Evolutionary conservation across 2,888 invertebrate species (phyloP).

Genomic region (Boloria euphrosyne): DNA sequence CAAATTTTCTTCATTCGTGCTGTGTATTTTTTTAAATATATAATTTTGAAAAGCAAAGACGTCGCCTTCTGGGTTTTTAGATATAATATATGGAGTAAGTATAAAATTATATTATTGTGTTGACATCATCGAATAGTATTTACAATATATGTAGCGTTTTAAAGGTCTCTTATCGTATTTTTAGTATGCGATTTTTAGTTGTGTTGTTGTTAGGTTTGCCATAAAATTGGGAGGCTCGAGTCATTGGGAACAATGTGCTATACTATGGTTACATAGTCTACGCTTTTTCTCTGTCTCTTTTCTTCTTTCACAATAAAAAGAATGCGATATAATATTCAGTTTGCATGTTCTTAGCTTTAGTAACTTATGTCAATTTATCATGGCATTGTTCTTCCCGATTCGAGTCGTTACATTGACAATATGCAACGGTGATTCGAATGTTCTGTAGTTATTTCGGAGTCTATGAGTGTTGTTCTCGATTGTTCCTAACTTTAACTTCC

Average conservation of each 20-base stretch:
- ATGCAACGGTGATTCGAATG: slow-evolving; percentile 67
- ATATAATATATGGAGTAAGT: no score
- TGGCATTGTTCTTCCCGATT: slow-evolving; percentile 47
- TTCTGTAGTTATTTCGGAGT: slow-evolving; percentile 69
- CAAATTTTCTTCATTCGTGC: no score
- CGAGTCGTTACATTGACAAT: slow-evolving; percentile 66
- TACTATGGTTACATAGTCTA: background rate
- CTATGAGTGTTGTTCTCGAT: slow-evolving; percentile 63
- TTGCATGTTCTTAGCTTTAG: slow-evolving; percentile 2
- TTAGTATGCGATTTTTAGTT: background rate
- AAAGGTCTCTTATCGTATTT: background rate
- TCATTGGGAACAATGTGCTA: slow-evolving; percentile 12
- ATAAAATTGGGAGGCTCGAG: slow-evolving; percentile 13
- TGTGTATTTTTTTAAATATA: no score
- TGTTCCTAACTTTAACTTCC: slow-evolving; percentile 48
- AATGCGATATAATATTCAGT: background rate
- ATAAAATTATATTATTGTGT: no score
- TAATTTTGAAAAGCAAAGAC: no score
- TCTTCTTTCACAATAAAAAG: background rate
- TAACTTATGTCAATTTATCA: slow-evolving; percentile 13
- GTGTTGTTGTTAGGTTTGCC: slow-evolving; percentile 1
- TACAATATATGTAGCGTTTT: background rate
- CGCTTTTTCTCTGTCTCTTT: background rate
- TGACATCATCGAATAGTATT: background rate
- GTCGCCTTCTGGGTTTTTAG: no score